Conservation (phyloP, 2,888 invertebrate species). For the Cheilosia impressa region DNA sequence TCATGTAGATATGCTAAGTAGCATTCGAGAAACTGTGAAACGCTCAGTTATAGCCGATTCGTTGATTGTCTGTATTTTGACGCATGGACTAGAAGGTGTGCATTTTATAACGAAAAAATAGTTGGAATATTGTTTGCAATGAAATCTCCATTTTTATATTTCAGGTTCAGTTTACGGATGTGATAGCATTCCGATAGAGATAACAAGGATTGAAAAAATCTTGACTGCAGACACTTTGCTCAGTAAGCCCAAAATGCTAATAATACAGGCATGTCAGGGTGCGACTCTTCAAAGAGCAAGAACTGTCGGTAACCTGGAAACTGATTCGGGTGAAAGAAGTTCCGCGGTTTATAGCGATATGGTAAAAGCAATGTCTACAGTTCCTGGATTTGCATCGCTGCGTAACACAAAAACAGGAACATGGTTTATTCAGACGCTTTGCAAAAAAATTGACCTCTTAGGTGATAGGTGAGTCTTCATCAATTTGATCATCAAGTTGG, state of each 20-base stretch:
- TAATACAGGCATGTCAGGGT: conserved; percentile 86
- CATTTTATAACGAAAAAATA: too few relatives aligned
- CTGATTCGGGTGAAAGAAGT: conserved; percentile 48
- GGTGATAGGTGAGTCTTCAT: conserved; percentile 77
- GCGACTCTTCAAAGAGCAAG: conserved; percentile 46
- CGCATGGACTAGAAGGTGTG: conserved; percentile 81
- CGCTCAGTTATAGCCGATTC: conserved; percentile 80
- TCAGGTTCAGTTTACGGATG: conserved; percentile 84
- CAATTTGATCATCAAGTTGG: not conserved
- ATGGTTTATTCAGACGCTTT: conserved; percentile 83
- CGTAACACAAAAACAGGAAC: conserved; percentile 80
- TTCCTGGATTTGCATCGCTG: conserved; percentile 80
- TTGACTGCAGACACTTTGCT: conserved; percentile 83
- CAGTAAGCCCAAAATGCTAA: conserved; percentile 85
- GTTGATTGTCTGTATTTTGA: conserved; percentile 81
- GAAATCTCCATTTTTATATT: not conserved
- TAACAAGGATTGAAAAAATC: conserved; percentile 84
- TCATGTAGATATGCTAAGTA: conserved; percentile 78
- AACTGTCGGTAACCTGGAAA: conserved; percentile 41
- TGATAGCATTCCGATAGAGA: conserved; percentile 84
- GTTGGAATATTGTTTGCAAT: too few relatives aligned
- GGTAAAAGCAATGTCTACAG: conserved; percentile 81
- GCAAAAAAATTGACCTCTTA: conserved; percentile 77
- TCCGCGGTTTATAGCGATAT: conserved; percentile 78
- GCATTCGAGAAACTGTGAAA: conserved; percentile 78